Conservation (phyloP, 2,888 invertebrate genomes). For the Dryadula phaetusa region DNA sequence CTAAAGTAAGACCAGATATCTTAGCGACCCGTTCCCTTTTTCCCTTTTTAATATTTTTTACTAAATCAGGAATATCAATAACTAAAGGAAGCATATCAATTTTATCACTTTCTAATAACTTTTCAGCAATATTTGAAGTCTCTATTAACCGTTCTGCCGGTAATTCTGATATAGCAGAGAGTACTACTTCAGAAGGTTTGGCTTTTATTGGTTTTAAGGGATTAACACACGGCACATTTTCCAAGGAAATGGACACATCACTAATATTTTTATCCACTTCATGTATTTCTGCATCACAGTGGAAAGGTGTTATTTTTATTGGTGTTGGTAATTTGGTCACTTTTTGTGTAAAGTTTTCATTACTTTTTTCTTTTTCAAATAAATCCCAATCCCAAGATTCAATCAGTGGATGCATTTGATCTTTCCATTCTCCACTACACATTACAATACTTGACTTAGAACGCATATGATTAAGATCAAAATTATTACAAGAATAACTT, state of each 20-base stretch:
- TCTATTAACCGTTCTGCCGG: constrained; percentile 83
- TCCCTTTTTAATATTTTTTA: constrained; percentile 85
- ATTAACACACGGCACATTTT: constrained; percentile 86
- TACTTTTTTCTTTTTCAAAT: constrained; percentile 84
- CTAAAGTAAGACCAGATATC: constrained; percentile 86
- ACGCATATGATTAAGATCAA: constrained; percentile 80
- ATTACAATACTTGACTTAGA: constrained; percentile 80
- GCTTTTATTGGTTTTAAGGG: constrained; percentile 84
- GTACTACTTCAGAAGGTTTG: constrained; percentile 74
- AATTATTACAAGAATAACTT: constrained; percentile 74
- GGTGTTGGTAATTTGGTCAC: constrained; percentile 76
- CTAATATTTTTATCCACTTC: constrained; percentile 80
- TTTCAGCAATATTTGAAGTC: constrained; percentile 85
- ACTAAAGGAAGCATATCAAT: constrained; percentile 85
- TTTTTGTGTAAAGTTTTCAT: constrained; percentile 76
- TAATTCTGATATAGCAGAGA: constrained; percentile 81
- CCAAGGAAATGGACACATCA: constrained; percentile 82
- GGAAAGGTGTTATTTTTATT: constrained; percentile 75
- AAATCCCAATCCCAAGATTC: constrained; percentile 87
- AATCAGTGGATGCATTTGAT: constrained; percentile 86
- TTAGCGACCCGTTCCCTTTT: constrained; percentile 84
- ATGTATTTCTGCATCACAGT: constrained; percentile 79
- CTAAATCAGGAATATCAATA: constrained; percentile 86
- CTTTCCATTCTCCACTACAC: constrained; percentile 84
- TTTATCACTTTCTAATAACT: constrained; percentile 81